phyloP scores from a whole-genome alignment of 2,888 invertebrate genomes.

The Lycia hirtaria region DNA sequence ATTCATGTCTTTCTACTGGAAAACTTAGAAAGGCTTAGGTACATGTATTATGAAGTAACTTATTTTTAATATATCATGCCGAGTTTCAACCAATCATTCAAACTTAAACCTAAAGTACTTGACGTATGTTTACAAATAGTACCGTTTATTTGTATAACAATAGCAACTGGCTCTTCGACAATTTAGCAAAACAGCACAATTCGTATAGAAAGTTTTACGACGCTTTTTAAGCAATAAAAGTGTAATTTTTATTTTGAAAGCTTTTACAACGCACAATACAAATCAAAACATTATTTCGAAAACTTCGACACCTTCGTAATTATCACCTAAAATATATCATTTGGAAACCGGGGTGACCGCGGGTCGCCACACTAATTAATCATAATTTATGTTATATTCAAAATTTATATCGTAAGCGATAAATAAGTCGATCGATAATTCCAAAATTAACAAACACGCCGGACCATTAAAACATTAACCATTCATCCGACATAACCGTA shows the following conservation, averaged over 20 bases:
- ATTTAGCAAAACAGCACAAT: constrained; percentile 20
- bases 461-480: constrained; percentile 28
- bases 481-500: constrained; percentile 31
- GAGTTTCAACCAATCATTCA: not conserved
- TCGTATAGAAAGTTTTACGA: constrained; percentile 28
- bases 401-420: constrained; percentile 20
- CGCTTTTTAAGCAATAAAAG: constrained; percentile 25
- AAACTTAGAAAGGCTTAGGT: not conserved
- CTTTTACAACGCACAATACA: constrained; percentile 16
- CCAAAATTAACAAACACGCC: constrained; percentile 26
- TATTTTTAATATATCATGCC: not conserved
- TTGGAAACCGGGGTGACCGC: constrained; percentile 4
- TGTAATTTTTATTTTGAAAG: constrained; percentile 12
- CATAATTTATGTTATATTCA: constrained; percentile 20
- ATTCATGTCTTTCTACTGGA: too few species aligned
- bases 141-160: constrained; percentile 7
- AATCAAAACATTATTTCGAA: constrained; percentile 16
- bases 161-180: not conserved
- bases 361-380: constrained; percentile 21
- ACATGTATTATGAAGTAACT: not conserved
- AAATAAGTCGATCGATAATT: constrained; percentile 29
- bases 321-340: constrained; percentile 5
- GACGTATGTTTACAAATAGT: constrained; percentile 12
- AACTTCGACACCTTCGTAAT: constrained; percentile 16
- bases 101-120: not conserved